phyloP scores from a whole-genome alignment of 2,888 invertebrate genomes.

The Elysia crispata region DNA sequence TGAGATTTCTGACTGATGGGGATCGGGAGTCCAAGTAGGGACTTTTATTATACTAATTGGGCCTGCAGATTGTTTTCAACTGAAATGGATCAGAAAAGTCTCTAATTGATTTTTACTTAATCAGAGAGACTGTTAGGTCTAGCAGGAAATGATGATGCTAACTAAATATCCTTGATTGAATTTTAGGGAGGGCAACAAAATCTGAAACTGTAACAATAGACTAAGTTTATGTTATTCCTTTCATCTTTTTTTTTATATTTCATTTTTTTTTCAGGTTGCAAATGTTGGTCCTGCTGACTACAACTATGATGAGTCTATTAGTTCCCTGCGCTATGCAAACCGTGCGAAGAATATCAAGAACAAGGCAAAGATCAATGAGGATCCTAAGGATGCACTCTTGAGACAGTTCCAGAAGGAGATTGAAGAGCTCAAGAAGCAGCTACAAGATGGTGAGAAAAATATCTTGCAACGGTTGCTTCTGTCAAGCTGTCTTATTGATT shows the following conservation, averaged over 20 bases:
- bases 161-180: too few relatives aligned
- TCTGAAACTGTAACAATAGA: too few relatives aligned
- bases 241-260: not conserved
- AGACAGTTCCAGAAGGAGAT: conserved; percentile 98
- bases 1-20: too few relatives aligned
- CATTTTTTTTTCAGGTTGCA: conserved; percentile 84
- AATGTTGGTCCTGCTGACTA: conserved; percentile 97
- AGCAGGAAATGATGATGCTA: too few relatives aligned
- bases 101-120: too few relatives aligned
- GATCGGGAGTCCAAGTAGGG: too few relatives aligned
- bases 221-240: too few relatives aligned
- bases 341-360: conserved; percentile 98
- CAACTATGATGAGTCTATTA: conserved; percentile 98
- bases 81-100: too few relatives aligned
- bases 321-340: conserved; percentile 96
- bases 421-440: conserved; percentile 90
- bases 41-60: too few relatives aligned
- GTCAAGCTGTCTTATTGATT: not conserved
- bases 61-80: too few relatives aligned
- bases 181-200: too few relatives aligned
- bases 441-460: conserved; percentile 84
- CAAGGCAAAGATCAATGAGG: conserved; percentile 96
- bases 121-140: too few relatives aligned
- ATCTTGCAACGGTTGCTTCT: not conserved
- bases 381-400: conserved; percentile 96